These are phyloP conservation scores for Pseudococcus viburni DNA, from an alignment of 2,888 invertebrate genomes.

Conservation along the genomic window DNA sequence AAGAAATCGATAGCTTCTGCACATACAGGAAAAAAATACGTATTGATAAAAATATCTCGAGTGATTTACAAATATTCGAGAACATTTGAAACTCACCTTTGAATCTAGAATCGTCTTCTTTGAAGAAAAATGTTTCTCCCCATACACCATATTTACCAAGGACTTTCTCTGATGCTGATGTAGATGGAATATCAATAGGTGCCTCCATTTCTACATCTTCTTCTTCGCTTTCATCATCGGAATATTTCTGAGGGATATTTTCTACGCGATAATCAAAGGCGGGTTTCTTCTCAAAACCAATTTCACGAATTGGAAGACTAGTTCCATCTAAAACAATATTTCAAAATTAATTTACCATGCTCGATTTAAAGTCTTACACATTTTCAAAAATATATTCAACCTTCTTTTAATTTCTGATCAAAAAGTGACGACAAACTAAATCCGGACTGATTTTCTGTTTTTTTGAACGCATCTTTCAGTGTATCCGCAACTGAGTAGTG, in stretches of 20 bases:
- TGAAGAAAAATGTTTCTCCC: constrained; percentile 67
- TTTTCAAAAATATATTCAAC: not conserved
- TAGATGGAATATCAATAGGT: constrained; percentile 36
- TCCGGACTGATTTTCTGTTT: constrained; percentile 40
- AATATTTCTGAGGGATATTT: constrained; percentile 43
- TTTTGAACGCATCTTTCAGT: constrained; percentile 66
- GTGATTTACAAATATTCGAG: not conserved
- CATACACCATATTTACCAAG: constrained; percentile 67
- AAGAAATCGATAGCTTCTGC: constrained; percentile 60
- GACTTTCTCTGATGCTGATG: constrained; percentile 64
- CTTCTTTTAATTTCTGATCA: constrained; percentile 58
- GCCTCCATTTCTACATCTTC: constrained; percentile 34
- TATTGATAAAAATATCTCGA: not conserved
- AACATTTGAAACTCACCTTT: constrained; percentile 61
- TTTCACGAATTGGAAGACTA: not conserved
- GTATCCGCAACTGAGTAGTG: constrained; percentile 66
- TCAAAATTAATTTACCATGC: not conserved
- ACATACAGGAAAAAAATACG: not conserved
- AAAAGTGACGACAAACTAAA: constrained; percentile 59
- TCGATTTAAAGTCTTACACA: not conserved
- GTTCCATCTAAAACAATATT: not conserved
- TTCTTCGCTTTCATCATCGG: not conserved
- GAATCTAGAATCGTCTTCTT: constrained; percentile 67
- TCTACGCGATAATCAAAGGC: not conserved
- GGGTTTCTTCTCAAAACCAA: not conserved